Base-by-base conservation (phyloP, 2,797 vertebrate species). In the Lerista edwardsae region DNA sequence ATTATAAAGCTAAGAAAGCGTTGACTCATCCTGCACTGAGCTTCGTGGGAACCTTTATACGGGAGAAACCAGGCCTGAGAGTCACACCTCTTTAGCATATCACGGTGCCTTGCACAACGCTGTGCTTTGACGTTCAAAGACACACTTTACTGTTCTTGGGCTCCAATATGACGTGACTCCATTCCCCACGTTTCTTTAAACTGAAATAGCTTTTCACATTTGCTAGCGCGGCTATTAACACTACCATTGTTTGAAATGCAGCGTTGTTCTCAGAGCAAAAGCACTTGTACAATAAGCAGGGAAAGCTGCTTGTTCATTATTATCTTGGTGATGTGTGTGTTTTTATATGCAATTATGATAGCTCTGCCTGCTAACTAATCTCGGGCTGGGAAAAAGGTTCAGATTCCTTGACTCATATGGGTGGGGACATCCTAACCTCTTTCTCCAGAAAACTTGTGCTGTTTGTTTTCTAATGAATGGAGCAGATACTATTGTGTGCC, bases 241-340 rank as follows among this genome's bases (percentile, higher is more conserved):
- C 67, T 77, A 64, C 80, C 86, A 31, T 88, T 92, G 76, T 84
- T 90, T 36, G 23, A 6, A 17, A 25, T 17, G 61, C 92, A 87
- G 80, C 87, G n/a, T 88, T 92, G 79, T 84, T 90, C 36, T 59
- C 82, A 84, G 80, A 93, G 86, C 72, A n/a, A 57, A 1, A 0
- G 71, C 0, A 0, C 41, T 88, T 82, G 59, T 72, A 91, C 90
- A 89, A 75, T 80, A 91, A 93, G 91, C 68, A 62, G 6, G 89
- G 76, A 84, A 86, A 84, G n/a, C 2, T 90, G 76, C 91, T 92
- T 87, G 84, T 86, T 89, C 84, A 17, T 31, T n/a, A 44, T 86
- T 91, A 92, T n/a, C n/a, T n/a, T n/a, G n/a, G n/a, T n/a, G n/a
- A n/a, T n/a, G n/a, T 88, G 84, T 68, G 87, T 55, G 69, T 6